Evolutionary conservation across 2,888 invertebrate species (phyloP), one percentile per base, ranked within the genome.

Genomic region (Diadegma fenestrale): DNA sequence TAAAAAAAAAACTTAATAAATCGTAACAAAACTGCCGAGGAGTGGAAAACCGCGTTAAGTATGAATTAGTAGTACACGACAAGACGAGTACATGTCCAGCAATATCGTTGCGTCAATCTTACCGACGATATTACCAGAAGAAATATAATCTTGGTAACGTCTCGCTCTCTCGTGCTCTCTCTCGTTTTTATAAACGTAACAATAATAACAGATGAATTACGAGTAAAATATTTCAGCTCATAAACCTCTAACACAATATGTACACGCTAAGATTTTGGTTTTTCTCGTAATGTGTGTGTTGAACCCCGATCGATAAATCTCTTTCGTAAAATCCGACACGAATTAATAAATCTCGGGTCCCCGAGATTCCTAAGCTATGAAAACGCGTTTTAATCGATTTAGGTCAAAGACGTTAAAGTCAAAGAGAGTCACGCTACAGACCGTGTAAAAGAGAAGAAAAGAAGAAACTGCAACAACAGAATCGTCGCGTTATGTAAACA

Each of bases 61-160:
- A 83, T 68, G 69, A 72, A 83, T 41, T 48, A 69, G 19, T 78
- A 75, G 72, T 82, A 85, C 77, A 82, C 80, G 63, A 76, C 37
- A 37, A 71, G 45, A 58, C 72, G 86, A 78, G 85, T 82, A 87
- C 75, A 66, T 63, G 80, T 76, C 77, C 61, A 80, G 87, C 79
- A 86, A 84, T 84, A 87, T 87, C 86, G 86, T 63, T 81, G 82
- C 80, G 86, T 87, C 81, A 86, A 87, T 82, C 80, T 87, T 89
- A 90, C 85, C 64, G 87, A 89, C 88, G 88, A 87, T 89, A 87
- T 85, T 88, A 88, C 85, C 87, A 91, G 90, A 89, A 88, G 92
- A 92, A 93, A 92, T 92, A 92, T 92, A 92, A 92, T 91, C 93
- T 93, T 92, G 92, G 92, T 92, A 93, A 93, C 92, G 91, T 91